A percentile compares a stretch with the other conserved stretches of the same genome.
These are phyloP conservation scores for Lapara coniferarum DNA, from an alignment of 2,888 invertebrate species.

Conservation along the genomic window DNA sequence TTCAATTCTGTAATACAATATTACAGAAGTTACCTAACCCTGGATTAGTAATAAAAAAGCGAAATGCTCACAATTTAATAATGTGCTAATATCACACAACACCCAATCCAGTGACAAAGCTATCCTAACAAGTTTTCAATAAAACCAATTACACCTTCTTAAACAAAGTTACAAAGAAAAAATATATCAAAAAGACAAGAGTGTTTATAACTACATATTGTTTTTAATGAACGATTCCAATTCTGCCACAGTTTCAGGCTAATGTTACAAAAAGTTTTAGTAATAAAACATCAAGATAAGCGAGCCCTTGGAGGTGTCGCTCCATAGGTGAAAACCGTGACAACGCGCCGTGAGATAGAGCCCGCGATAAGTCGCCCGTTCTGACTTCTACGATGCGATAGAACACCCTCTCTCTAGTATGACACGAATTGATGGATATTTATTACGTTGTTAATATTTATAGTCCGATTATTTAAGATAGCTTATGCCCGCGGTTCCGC, in stretches of 20 bases:
- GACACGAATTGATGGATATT: conserved; percentile 21
- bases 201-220: too few species aligned
- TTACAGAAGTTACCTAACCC: too few species aligned
- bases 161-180: too few species aligned
- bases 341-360: conserved; percentile 76
- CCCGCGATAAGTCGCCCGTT: conserved; percentile 59
- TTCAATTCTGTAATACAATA: too few species aligned
- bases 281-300: conserved; percentile 70
- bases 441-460: conserved; percentile 18
- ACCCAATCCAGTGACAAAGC: too few species aligned
- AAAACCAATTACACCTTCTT: too few species aligned
- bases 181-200: too few species aligned
- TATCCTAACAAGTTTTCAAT: too few species aligned
- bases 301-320: conserved; percentile 63
- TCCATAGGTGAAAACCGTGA: conserved; percentile 80
- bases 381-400: conserved; percentile 29
- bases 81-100: too few species aligned
- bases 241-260: not conserved
- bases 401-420: conserved; percentile 16
- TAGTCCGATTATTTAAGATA: conserved; percentile 3
- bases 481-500: too few species aligned
- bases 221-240: not conserved
- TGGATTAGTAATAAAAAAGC: too few species aligned
- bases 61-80: too few species aligned
- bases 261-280: conserved; percentile 58